phyloP scores from a whole-genome alignment of 2,113 vertebrate genomes.

The Barnardius zonarius region DNA sequence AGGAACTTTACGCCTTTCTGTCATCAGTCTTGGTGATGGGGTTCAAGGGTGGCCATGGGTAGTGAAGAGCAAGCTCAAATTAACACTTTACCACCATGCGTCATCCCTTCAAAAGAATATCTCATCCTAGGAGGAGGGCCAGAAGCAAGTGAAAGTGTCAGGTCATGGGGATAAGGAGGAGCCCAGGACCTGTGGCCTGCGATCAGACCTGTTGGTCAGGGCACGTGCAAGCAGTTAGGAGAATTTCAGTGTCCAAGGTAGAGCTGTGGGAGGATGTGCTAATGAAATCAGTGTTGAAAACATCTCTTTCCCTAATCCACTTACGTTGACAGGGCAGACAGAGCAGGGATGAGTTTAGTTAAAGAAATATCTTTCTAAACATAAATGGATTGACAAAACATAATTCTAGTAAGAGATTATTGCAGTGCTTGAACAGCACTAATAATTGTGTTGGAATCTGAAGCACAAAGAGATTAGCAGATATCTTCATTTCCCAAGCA shows the following conservation, averaged over 20 bases:
- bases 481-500: not conserved
- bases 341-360: not conserved
- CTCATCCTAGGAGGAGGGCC: not conserved
- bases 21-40: accelerated
- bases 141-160: not conserved
- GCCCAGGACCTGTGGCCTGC: not conserved
- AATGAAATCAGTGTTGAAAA: not conserved
- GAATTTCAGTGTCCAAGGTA: not conserved
- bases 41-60: not conserved
- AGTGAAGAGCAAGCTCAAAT: not conserved
- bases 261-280: not conserved
- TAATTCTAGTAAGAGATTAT: not conserved
- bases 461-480: not conserved
- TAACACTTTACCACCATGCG: not conserved
- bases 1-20: not conserved
- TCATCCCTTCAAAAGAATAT: not conserved
- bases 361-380: not conserved
- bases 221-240: accelerated
- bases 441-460: not conserved
- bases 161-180: not conserved
- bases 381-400: not conserved
- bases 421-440: not conserved
- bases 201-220: not conserved
- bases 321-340: not conserved
- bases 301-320: not conserved